Evolutionary conservation across 1,140 invertebrate species (phyloP), one percentile per base, ranked within the genome.

Genomic region (Sweltsa coloradensis): DNA sequence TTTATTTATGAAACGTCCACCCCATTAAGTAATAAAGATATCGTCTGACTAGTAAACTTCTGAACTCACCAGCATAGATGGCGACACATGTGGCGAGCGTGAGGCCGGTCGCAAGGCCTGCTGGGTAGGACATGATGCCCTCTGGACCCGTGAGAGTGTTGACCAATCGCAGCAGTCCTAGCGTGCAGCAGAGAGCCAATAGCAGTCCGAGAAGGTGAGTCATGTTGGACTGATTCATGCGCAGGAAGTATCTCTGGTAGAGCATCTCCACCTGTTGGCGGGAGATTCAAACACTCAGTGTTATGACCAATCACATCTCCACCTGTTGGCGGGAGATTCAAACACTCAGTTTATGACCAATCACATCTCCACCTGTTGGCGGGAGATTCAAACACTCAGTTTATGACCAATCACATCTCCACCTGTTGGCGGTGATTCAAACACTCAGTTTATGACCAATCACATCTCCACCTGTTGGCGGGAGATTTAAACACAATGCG

Each of bases 181-280:
- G 66, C 1, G 78, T 71, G 23, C 82, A 50, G 27, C 81, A 73
- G 26, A 90, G 68, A 3, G 77, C 69, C 27, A 85, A 70, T 11
- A 93, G 64, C 21, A 93, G 70, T 4, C 76, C 80, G 42, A 93
- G 72, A 29, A 92, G 72, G 56, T 87, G 81, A 1, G 83, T 88
- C 69, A 90, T 81, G 63, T 89, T 91, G 54, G 80, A 85, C 66
- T 92, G 88, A 69, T 91, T 92, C 75, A 92, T 87, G 48, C 89
- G 82, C 45, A 93, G 74, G 62, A 93, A 92, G 68, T 94, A 94
- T 34, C 88, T 75, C 64, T 93, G 89, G 67, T 92, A 93, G 37
- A 93, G 65, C 74, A 82, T 83, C 67, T 92, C 89, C 57, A 92
- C 83, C 79, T 89, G 69, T 16, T 22, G 36, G 9, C 36, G 11